A percentile compares a stretch with the other conserved stretches of the same genome.
phyloP scores from a whole-genome alignment of 2,113 vertebrate species.

The Tenebrosternarchus preto region DNA sequence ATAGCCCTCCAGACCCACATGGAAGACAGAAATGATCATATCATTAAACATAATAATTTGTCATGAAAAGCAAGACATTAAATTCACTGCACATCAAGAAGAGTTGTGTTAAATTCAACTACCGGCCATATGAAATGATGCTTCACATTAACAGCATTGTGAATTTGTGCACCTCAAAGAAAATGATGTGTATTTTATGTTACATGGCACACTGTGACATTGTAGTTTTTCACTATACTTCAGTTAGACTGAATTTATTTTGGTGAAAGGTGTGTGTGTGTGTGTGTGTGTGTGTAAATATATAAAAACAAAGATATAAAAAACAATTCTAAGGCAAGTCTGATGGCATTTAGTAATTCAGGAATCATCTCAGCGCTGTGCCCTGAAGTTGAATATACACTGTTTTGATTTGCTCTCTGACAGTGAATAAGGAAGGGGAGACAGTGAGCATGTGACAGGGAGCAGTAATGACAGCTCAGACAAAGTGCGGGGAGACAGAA shows the following conservation, averaged over 20 bases:
- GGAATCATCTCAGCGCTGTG: neutral
- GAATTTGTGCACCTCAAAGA: slow-evolving; percentile 40
- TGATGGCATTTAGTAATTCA: slow-evolving; percentile 17
- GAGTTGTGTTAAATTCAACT: slow-evolving; percentile 50
- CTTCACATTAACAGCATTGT: slow-evolving; percentile 36
- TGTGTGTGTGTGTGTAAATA: neutral
- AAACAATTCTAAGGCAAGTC: neutral
- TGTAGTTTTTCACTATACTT: slow-evolving; percentile 28
- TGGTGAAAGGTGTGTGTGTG: neutral
- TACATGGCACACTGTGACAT: slow-evolving; percentile 8
- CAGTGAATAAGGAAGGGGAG: slow-evolving; percentile 6
- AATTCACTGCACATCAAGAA: slow-evolving; percentile 48
- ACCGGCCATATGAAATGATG: slow-evolving; percentile 43
- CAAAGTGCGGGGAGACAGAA: slow-evolving; percentile 36
- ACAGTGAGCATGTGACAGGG: slow-evolving; percentile 18
- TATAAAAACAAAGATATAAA: slow-evolving; percentile 11
- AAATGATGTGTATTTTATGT: slow-evolving; percentile 32
- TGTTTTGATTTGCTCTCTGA: slow-evolving; percentile 31
- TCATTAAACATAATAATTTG: slow-evolving; percentile 62
- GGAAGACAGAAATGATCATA: slow-evolving; percentile 58
- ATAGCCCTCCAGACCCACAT: slow-evolving; percentile 53
- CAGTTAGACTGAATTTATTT: slow-evolving; percentile 11
- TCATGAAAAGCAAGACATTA: slow-evolving; percentile 56
- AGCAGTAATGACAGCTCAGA: slow-evolving; percentile 41
- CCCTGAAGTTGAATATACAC: slow-evolving; percentile 14